Base-by-base conservation (phyloP, 2,113 vertebrate species). In the Anolis sagrei region DNA sequence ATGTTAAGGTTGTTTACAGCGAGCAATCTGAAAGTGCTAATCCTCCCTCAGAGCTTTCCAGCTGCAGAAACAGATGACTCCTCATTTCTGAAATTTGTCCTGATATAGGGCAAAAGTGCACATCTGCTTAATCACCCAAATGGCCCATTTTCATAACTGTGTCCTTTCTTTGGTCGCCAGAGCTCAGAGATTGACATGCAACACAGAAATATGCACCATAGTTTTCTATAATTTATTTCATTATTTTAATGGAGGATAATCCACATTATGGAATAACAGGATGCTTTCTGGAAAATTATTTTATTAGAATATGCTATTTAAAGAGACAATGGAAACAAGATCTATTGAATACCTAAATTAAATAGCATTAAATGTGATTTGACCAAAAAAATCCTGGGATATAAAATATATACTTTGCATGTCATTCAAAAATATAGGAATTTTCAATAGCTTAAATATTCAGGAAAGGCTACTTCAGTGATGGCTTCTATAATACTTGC, bases 181-280 rank as follows among this genome's bases (percentile, higher is more conserved):
- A 68, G 44, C 19, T 86, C 58, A 79, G 29, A 87, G 79, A 70
- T 25, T 39, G 10, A 34, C 23, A 72, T 23, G 58, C 36, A 76
- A 84, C 16, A 79, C 19, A 76, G 77, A 44, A 83, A 88, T 73
- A 92, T 89, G 76, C 73, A 1, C 49, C 70, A 70, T 84, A 82
- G 68, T 92, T 90, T 51, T 49, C 1, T 0, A 72, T 88, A 90
- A 92, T 87, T 91, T 87, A 91, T 94, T 95, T 95, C 87, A 94
- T 93, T 91, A 90, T 90, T 94, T 92, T 95, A 95, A 93, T 95
- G 89, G 81, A 25, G 13, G 76, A 85, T 93, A 91, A 94, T 89
- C 81, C 82, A 90, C 74, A 62, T 34, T 89, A 84, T 76, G 64
- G 85, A 94, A 90, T 82, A 92, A 85, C 18, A 61, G 0, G 0